Base-by-base conservation (phyloP, 2,797 vertebrate species). In the Manis javanica region DNA sequence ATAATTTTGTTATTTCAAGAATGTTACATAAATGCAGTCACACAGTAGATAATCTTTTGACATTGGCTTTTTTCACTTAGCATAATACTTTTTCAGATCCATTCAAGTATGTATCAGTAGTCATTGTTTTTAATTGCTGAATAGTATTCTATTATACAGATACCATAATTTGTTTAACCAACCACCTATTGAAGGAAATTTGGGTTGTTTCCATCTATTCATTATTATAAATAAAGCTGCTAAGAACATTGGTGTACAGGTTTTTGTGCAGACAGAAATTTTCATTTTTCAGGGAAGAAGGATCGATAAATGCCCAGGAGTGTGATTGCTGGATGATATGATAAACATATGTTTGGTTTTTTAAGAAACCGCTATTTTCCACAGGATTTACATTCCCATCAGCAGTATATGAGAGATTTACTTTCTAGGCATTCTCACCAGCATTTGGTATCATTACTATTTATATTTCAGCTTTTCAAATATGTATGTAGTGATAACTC, bases 191-290 rank as follows among this genome's bases (percentile, higher is more conserved):
- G 66, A 68, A 74, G 66, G 51, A 53, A 75, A 81, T 34, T 34
- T 90, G 66, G 34, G 13, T 87, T 75, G 29, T 83, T 86, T 93
- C 39, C 6, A 81, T 21, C 4, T 86, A 55, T 91, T 78, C 78
- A 23, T 39, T 77, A 29, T 89, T 82, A 39, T 55, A 94, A 46
- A 69, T 85, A 89, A 89, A 89, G 37, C 72, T 81, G 51, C 19
- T 39, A 0, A 68, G n/a, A 74, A 66, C 34, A 78, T 95, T 81
- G 1, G 1, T 72, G 29, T 83, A 68, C 49, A 66, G 12, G 12
- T 90, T 93, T 91, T 90, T 93, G 42, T 82, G n/a, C 46, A 82
- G 42, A n/a, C 37, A 6, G 57, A 71, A 71, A 21, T 78, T 96
- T 90, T 79, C 31, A 49, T 75, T 75, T 87, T 59, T 77, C 2